Conservation (phyloP, 35 echinoderm and acorn worm genomes). For the Hemicentrotus pulcherrimus region DNA sequence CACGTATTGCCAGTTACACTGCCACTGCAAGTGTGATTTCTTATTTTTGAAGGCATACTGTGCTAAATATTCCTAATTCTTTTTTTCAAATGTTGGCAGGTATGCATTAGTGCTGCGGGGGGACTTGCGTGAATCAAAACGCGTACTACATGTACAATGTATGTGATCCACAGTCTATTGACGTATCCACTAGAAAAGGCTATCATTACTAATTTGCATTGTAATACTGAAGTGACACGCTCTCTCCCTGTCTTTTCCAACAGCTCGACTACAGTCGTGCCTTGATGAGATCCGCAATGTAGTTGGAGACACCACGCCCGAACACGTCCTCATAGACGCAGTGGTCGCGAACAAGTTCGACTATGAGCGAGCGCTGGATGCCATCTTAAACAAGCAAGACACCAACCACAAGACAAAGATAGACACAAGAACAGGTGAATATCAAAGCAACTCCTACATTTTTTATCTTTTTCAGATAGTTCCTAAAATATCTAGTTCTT, state of each 20-base stretch:
- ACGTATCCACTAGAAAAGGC: too few species aligned
- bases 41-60: too few species aligned
- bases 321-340: slow-evolving; percentile 82
- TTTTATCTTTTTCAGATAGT: background rate
- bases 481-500: background rate
- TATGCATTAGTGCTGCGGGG: too few species aligned
- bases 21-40: too few species aligned
- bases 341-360: slow-evolving; percentile 72
- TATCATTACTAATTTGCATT: background rate
- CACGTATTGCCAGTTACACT: too few species aligned
- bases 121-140: too few species aligned
- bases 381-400: slow-evolving; percentile 77
- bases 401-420: background rate
- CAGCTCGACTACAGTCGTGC: slow-evolving; percentile 91
- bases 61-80: too few species aligned
- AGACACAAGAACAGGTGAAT: background rate
- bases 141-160: too few species aligned
- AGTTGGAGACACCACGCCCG: slow-evolving; percentile 88
- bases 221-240: background rate
- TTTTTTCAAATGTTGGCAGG: too few species aligned
- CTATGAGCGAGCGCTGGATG: slow-evolving; percentile 84
- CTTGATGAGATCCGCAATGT: slow-evolving; percentile 94
- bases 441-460: background rate
- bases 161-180: too few species aligned
- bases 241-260: background rate